Percentiles rank a stretch among this genome's conserved stretches.
Conservation (phyloP, 2,797 vertebrate genomes). For the Cirrhinus molitorella region DNA sequence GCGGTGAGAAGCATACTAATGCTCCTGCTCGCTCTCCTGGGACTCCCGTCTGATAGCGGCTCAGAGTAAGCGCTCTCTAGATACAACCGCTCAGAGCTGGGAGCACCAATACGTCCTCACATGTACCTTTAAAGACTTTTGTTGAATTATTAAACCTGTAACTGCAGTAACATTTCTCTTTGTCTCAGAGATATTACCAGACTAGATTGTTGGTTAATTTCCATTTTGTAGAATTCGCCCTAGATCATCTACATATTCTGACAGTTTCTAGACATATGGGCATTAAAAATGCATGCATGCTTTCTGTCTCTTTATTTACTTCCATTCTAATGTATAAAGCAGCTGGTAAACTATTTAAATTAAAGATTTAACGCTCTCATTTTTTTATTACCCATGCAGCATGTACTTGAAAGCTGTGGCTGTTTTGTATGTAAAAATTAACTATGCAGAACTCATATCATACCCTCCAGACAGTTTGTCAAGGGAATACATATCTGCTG, state of each 20-base stretch:
- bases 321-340: background rate
- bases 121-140: background rate
- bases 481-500: constrained; percentile 34
- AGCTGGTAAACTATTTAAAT: background rate
- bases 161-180: background rate
- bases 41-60: background rate
- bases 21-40: background rate
- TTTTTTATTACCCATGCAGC: constrained; percentile 16
- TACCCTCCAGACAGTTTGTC: constrained; percentile 38
- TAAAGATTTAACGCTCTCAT: constrained; percentile 2
- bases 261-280: background rate
- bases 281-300: constrained; percentile 16
- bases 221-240: background rate
- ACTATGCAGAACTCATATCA: constrained; percentile 29
- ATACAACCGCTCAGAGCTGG: background rate
- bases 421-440: constrained; percentile 39
- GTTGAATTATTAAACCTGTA: constrained; percentile 17
- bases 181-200: background rate
- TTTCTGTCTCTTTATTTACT: background rate
- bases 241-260: constrained; percentile 1
- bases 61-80: constrained; percentile 29
- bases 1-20: constrained; percentile 35
- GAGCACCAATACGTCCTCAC: background rate
- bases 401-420: constrained; percentile 3
- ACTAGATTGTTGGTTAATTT: constrained; percentile 1